Conservation (phyloP, 2,888 invertebrate species). For the Hypselothyrea guttata region DNA sequence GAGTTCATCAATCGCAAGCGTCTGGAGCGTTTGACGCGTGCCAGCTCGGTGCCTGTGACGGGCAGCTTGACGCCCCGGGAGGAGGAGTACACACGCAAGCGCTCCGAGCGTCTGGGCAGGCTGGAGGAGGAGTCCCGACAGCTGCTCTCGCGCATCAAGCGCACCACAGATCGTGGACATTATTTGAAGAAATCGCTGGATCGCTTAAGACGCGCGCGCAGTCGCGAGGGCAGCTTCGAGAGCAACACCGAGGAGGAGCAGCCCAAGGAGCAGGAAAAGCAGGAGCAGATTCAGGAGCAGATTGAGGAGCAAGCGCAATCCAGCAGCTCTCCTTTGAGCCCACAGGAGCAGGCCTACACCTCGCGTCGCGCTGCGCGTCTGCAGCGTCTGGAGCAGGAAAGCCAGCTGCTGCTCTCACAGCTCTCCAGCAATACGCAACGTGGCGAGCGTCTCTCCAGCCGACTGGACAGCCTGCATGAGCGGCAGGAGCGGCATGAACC, state of each 20-base stretch:
- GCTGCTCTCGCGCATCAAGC: constrained; percentile 88
- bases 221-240: constrained; percentile 80
- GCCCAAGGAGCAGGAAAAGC: constrained; percentile 23
- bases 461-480: constrained; percentile 78
- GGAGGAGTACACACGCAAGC: constrained; percentile 80
- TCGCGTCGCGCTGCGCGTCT: constrained; percentile 72
- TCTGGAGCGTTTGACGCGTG: constrained; percentile 78
- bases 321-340: constrained; percentile 60
- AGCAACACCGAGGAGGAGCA: constrained; percentile 79
- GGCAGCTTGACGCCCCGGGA: constrained; percentile 78
- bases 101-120: constrained; percentile 81
- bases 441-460: constrained; percentile 62
- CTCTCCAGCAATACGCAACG: constrained; percentile 73
- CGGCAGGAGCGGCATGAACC: constrained; percentile 58
- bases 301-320: background rate
- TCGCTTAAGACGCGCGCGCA: constrained; percentile 69
- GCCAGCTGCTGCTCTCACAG: constrained; percentile 86
- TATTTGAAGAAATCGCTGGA: constrained; percentile 79
- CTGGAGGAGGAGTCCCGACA: constrained; percentile 92
- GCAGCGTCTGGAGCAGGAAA: constrained; percentile 89
- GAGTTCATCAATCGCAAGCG: constrained; percentile 75
- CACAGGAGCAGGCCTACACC: constrained; percentile 76
- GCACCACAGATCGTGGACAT: constrained; percentile 85
- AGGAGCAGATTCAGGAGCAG: no score
- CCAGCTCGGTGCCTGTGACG: constrained; percentile 76